Base-by-base conservation (phyloP, 2,888 invertebrate genomes). In the Heliconius ismenius region DNA sequence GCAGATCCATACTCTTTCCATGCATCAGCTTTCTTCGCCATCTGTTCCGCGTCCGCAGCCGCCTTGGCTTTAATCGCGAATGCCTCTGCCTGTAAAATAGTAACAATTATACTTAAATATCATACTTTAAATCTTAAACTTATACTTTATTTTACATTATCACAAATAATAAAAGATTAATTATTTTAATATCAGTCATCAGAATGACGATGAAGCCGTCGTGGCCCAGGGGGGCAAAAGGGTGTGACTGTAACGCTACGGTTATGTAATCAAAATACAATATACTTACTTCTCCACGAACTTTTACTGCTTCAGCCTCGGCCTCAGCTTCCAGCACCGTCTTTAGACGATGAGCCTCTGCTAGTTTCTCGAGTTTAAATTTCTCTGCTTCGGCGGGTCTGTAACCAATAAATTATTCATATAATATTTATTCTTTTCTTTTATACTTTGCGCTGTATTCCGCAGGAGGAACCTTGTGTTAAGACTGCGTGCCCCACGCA, bases 301-400 rank as follows among this genome's bases (percentile, higher is more conserved):
- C 96, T 86, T 91, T 92, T 79, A 96, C 96, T 26, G 98, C 97
- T 93, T 99, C 98, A 0, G 99, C 97, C 87, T 98, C 98, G 0
- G 99, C 99, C 88, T 99, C 98, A 1, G 99, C 99, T 90, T 99
- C 99, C 86, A 99, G 95, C n/a, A 98, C 96, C 10, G 98, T 96
- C 83, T 97, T 96, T 86, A 97, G 95, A 87, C 96, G 96, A 89
- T 98, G 97, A 10, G 99, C 99, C 90, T 99, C 98, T 0, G 99
- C 99, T 79, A 99, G 89, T 91, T 98, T 99, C 90, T 99, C 99
- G 83, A 99, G 91, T 81, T 96, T 96, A 87, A 93, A 97, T 85
- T 98, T 98, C 90, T 99, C 99, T 7, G 99, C 99, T 92, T 99
- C 98, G 0, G 99, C 99, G 10, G 99, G 99, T 88, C 98, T 94